Evolutionary conservation across 37 sponge, comb jelly and placozoan species (phyloP).

Genomic region (Aplysina aerophoba): DNA sequence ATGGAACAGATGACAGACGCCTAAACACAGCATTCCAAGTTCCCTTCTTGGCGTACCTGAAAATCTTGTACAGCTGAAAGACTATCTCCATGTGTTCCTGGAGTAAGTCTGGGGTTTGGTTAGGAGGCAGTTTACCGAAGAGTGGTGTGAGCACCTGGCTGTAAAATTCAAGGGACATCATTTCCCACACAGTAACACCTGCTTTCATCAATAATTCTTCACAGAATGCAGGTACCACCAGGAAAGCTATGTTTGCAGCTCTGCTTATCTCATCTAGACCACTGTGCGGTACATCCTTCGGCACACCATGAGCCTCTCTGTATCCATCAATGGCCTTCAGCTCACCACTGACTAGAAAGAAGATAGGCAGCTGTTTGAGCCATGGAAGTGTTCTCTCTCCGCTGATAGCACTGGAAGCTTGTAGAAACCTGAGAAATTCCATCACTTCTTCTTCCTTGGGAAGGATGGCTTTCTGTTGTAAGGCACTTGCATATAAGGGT

Average conservation of each 20-base stretch:
- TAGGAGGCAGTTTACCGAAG: too few relatives aligned
- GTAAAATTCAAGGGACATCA: too few relatives aligned
- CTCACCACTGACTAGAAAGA: conserved; percentile 22
- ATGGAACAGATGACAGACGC: background rate
- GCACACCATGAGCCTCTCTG: background rate
- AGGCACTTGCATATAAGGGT: background rate
- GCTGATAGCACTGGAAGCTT: background rate
- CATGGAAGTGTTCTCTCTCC: background rate
- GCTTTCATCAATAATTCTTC: conserved; percentile 12
- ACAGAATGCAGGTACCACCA: conserved; percentile 4
- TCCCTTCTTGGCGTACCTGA: too few relatives aligned
- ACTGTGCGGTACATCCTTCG: background rate
- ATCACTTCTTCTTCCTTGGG: conserved; percentile 5
- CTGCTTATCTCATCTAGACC: conserved; percentile 3
- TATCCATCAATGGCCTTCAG: background rate
- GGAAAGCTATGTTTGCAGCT: background rate
- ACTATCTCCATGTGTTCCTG: too few relatives aligned
- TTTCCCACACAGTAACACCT: conserved; percentile 4
- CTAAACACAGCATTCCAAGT: background rate
- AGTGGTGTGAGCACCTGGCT: too few relatives aligned
- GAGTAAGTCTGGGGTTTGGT: too few relatives aligned
- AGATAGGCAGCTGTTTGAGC: conserved; percentile 3
- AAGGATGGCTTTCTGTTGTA: background rate
- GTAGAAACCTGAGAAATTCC: background rate
- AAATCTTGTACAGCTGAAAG: too few relatives aligned